Conservation (phyloP, 2,888 invertebrate species). For the Tinea pellionella region DNA sequence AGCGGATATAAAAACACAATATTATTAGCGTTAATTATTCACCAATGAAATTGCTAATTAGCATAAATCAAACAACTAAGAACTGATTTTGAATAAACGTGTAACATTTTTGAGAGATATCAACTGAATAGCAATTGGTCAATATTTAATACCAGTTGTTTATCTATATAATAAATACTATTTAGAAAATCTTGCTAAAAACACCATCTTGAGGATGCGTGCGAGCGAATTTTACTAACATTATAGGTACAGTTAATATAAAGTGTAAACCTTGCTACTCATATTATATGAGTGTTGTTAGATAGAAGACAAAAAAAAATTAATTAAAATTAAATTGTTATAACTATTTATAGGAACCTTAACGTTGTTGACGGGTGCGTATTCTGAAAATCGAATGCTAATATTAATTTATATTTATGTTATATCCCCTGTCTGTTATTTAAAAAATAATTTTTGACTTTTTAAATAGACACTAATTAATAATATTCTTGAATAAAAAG, state of each 20-base stretch:
- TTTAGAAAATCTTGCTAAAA: no score
- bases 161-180: no score
- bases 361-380: not conserved
- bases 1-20: no score
- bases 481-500: not conserved
- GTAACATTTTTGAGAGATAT: not conserved
- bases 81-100: not conserved
- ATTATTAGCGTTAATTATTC: no score
- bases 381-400: not conserved
- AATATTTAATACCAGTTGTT: not conserved
- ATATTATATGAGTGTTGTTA: not conserved
- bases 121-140: not conserved
- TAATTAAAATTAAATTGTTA: conserved; percentile 1
- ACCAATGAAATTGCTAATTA: not conserved
- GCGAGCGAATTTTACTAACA: not conserved
- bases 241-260: not conserved
- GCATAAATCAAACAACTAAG: not conserved
- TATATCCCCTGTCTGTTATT: not conserved
- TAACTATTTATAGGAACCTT: conserved; percentile 3
- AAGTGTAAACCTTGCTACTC: not conserved
- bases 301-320: conserved; percentile 2
- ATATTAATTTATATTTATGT: not conserved
- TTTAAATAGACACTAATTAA: no score
- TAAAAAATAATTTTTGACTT: not conserved
- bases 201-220: no score